Evolutionary conservation across 2,113 vertebrate genomes (phyloP).

Genomic region (Anguilla japonica): DNA sequence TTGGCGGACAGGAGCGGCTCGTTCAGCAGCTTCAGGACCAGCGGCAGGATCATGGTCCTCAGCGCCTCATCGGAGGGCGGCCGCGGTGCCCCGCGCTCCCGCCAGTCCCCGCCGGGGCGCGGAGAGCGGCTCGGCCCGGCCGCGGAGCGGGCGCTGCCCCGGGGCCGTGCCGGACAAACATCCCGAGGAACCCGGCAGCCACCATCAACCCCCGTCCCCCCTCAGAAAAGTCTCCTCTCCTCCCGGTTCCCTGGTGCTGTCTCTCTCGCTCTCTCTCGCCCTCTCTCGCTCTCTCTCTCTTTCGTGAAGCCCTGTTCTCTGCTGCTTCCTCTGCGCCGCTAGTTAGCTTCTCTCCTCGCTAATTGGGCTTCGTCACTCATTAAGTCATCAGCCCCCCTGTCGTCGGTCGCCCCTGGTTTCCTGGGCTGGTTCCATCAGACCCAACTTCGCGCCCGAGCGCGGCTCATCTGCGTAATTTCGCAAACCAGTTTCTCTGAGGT

Average conservation of each 20-base stretch:
- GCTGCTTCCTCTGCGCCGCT: constrained; percentile 29
- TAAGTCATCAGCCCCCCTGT: background rate
- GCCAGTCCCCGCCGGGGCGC: constrained; percentile 17
- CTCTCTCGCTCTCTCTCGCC: constrained; percentile 25
- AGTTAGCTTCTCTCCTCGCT: constrained; percentile 3
- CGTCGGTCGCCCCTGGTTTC: background rate
- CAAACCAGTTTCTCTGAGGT: constrained; percentile 49
- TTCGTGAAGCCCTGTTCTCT: constrained; percentile 27
- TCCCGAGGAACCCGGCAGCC: constrained; percentile 34
- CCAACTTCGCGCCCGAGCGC: constrained; percentile 11
- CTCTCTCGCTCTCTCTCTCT: constrained; percentile 28
- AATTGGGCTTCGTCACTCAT: background rate
- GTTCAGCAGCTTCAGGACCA: constrained; percentile 67
- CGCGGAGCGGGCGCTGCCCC: constrained; percentile 19
- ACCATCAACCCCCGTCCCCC: constrained; percentile 34
- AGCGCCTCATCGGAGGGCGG: constrained; percentile 43
- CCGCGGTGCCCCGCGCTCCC: background rate
- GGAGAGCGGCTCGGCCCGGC: constrained; percentile 13
- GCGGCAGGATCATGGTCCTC: constrained; percentile 71
- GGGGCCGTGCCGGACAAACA: constrained; percentile 32
- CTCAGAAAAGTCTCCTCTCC: constrained; percentile 11
- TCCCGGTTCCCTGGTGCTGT: background rate
- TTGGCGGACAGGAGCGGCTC: constrained; percentile 55
- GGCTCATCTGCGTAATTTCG: constrained; percentile 37
- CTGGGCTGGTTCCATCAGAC: background rate